A percentile compares a stretch with the other conserved stretches of the same genome.
phyloP scores from a whole-genome alignment of 2,888 invertebrate genomes.

The Synanthedon myopaeformis region DNA sequence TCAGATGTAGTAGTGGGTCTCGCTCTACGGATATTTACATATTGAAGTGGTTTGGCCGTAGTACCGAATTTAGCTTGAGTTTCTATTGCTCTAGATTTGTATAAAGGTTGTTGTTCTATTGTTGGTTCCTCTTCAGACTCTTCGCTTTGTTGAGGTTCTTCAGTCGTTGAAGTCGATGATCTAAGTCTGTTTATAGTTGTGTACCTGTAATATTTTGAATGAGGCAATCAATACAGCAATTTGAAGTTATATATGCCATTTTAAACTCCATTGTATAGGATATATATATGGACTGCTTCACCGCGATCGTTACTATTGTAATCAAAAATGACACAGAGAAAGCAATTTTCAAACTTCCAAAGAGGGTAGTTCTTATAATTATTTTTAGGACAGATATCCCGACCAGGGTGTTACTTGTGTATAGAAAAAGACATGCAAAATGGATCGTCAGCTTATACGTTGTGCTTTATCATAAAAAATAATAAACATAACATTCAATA shows the following conservation, averaged over 20 bases:
- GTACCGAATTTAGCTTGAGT: constrained; percentile 27
- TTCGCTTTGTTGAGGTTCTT: constrained; percentile 28
- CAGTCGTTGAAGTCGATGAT: constrained; percentile 48
- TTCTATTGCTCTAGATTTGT: constrained; percentile 26
- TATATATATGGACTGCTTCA: too few relatives aligned
- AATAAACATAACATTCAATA: constrained; percentile 3
- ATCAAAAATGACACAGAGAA: too few relatives aligned
- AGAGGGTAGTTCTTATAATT: too few relatives aligned
- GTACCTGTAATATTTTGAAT: constrained; percentile 39
- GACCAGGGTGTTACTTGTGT: too few relatives aligned
- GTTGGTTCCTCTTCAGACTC: constrained; percentile 25
- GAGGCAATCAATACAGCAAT: too few relatives aligned
- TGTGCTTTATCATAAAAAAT: neutral
- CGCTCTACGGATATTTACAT: constrained; percentile 78
- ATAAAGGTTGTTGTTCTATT: constrained; percentile 16
- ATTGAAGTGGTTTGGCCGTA: constrained; percentile 66
- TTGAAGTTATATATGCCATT: too few relatives aligned
- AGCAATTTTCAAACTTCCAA: too few relatives aligned
- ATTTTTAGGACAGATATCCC: too few relatives aligned
- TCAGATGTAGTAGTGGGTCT: constrained; percentile 61
- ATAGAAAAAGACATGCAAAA: too few relatives aligned
- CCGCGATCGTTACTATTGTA: too few relatives aligned
- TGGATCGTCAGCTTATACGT: too few relatives aligned
- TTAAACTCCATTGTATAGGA: too few relatives aligned
- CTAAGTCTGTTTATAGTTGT: constrained; percentile 73